Percentiles rank a stretch among this genome's conserved stretches.
Conservation (phyloP, 2,888 invertebrate species). For the Trissoscelio sp. region DNA sequence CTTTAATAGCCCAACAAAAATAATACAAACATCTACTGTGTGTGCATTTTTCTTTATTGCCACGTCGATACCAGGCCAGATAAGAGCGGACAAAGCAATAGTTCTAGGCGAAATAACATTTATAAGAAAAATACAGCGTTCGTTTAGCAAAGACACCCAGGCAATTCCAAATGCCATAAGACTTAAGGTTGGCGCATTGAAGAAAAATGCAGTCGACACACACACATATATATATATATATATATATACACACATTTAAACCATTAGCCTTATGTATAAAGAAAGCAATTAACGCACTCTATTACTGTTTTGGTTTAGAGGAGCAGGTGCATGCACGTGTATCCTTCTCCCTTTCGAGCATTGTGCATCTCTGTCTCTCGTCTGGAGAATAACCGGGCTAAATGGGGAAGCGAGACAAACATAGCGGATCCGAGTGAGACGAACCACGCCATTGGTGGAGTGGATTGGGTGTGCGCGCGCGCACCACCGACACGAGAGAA, state of each 20-base stretch:
- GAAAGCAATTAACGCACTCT: slow-evolving; percentile 65
- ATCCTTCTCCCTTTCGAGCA: slow-evolving; percentile 49
- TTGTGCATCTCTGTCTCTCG: slow-evolving; percentile 60
- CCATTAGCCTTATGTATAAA: slow-evolving; percentile 7
- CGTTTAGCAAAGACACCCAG: slow-evolving; percentile 19
- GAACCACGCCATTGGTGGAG: slow-evolving; percentile 18
- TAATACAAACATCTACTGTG: not conserved
- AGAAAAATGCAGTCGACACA: slow-evolving; percentile 39
- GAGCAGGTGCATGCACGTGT: slow-evolving; percentile 71
- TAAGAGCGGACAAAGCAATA: slow-evolving; percentile 13
- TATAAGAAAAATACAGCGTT: slow-evolving; percentile 34
- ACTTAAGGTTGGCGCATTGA: not conserved
- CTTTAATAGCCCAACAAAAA: not conserved
- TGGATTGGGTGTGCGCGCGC: slow-evolving; percentile 19
- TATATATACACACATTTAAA: not conserved
- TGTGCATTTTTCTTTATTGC: slow-evolving; percentile 9
- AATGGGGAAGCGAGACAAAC: slow-evolving; percentile 56
- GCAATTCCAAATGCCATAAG: slow-evolving; percentile 18
- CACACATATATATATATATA: not conserved
- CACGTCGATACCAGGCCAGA: slow-evolving; percentile 4
- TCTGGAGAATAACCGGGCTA: slow-evolving; percentile 71
- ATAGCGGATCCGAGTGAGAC: slow-evolving; percentile 54
- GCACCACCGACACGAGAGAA: slow-evolving; percentile 41
- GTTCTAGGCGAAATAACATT: slow-evolving; percentile 16
- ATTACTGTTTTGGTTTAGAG: slow-evolving; percentile 69